phyloP scores from a whole-genome alignment of 2,797 vertebrate species.

The Gallirallus australis region DNA sequence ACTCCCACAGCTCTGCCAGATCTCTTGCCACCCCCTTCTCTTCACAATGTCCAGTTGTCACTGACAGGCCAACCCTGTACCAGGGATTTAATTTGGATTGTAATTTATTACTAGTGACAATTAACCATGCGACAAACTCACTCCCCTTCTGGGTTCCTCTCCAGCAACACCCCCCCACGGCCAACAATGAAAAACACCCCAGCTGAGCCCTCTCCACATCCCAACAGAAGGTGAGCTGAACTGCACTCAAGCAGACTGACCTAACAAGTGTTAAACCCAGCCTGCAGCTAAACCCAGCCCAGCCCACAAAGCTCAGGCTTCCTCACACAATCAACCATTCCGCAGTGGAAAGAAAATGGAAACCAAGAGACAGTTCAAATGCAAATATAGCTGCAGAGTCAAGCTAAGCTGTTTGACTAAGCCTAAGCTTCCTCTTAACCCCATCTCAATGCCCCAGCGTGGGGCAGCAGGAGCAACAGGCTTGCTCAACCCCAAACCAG shows the following conservation, averaged over 20 bases:
- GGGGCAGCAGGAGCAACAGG: not conserved
- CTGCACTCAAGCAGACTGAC: not conserved
- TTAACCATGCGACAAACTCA: not conserved
- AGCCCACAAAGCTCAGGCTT: not conserved
- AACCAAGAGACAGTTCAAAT: slow-evolving; percentile 38
- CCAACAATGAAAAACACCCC: not conserved
- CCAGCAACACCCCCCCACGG: not conserved
- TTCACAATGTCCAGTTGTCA: not conserved
- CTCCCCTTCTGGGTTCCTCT: not conserved
- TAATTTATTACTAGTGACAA: not conserved
- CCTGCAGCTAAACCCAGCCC: not conserved
- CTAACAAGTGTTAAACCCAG: not conserved
- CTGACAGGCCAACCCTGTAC: not conserved
- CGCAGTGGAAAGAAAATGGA: slow-evolving; percentile 11
- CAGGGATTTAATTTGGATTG: not conserved
- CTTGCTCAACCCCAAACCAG: not conserved
- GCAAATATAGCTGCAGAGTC: slow-evolving; percentile 52
- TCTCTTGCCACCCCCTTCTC: not conserved
- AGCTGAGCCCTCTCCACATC: not conserved
- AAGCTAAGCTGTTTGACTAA: slow-evolving; percentile 33
- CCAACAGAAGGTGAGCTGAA: not conserved
- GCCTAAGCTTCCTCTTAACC: not conserved
- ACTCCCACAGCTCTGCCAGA: not conserved
- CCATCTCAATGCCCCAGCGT: not conserved
- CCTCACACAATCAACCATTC: slow-evolving; percentile 27